Conservation (phyloP, 2,113 vertebrate species). For the Bufo bufo region DNA sequence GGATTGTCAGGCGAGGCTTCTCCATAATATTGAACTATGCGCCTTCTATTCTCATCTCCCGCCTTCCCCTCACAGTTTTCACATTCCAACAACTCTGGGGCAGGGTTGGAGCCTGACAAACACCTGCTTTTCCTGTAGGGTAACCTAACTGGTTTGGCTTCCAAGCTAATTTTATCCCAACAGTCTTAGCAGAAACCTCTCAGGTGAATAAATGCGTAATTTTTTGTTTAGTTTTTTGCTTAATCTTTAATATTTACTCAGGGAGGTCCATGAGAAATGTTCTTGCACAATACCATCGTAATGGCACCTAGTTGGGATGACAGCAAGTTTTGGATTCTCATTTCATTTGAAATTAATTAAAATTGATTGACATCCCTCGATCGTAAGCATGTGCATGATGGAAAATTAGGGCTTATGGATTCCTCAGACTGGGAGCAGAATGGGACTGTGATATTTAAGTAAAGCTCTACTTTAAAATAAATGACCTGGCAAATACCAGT, state of each 20-base stretch:
- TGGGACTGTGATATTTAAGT: background rate
- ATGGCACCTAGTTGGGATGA: slow-evolving; percentile 51
- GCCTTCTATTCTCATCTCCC: slow-evolving; percentile 46
- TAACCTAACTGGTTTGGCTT: slow-evolving; percentile 56
- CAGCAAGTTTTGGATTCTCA: slow-evolving; percentile 32
- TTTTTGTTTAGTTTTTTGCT: slow-evolving; percentile 38
- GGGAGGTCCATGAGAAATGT: slow-evolving; percentile 53
- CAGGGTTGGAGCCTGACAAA: slow-evolving; percentile 52
- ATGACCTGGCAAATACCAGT: background rate
- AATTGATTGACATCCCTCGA: slow-evolving; percentile 27
- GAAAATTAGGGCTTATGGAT: slow-evolving; percentile 5
- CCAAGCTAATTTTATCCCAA: slow-evolving; percentile 59
- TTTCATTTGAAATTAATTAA: slow-evolving; percentile 39
- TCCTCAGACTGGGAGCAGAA: background rate
- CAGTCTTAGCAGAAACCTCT: slow-evolving; percentile 46
- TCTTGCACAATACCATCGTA: slow-evolving; percentile 39
- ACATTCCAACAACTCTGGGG: slow-evolving; percentile 53
- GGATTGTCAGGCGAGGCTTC: slow-evolving; percentile 54
- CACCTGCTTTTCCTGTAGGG: slow-evolving; percentile 55
- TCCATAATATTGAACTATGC: slow-evolving; percentile 54
- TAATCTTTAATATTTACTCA: slow-evolving; percentile 57
- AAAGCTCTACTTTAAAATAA: background rate
- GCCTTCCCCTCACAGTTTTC: slow-evolving; percentile 46
- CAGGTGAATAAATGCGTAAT: slow-evolving; percentile 56
- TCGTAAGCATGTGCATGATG: background rate